Evolutionary conservation across 2,888 invertebrate species (phyloP).

Genomic region (Eurytoma californica): DNA sequence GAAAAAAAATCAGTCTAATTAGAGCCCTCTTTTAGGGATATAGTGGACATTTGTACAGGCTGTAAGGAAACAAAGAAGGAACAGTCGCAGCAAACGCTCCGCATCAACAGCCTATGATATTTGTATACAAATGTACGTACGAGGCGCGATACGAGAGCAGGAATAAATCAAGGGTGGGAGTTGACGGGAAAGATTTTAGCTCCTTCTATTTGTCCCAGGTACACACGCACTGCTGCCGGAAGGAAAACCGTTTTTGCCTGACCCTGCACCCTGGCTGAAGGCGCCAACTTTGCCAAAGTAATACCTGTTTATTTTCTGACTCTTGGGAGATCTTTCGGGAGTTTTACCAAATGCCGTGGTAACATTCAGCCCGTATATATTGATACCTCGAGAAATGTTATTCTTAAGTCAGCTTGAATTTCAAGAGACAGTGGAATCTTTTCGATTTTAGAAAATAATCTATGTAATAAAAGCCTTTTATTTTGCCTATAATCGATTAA

Average conservation of each 20-base stretch:
- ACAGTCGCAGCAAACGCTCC: not conserved
- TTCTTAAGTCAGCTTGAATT: no score
- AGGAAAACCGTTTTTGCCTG: not conserved
- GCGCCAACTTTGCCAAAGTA: no score
- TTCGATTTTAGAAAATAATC: no score
- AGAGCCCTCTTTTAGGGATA: not conserved
- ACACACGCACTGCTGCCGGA: not conserved
- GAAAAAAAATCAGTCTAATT: not conserved
- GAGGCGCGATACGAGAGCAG: no score
- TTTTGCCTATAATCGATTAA: no score
- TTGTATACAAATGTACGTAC: not conserved
- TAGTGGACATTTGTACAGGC: no score
- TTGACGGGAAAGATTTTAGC: conserved; percentile 26
- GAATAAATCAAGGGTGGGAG: not conserved
- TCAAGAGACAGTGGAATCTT: no score
- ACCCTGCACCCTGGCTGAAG: not conserved
- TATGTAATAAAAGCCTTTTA: no score
- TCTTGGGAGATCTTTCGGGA: not conserved
- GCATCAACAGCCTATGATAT: not conserved
- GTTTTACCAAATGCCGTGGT: not conserved
- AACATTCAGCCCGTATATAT: no score
- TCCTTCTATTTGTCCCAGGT: not conserved
- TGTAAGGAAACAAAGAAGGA: not conserved
- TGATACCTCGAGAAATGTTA: no score
- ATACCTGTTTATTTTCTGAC: conserved; percentile 13